Conservation (phyloP, 2,113 vertebrate species). For the Sus scrofa region T2T-Sscrofa CM000812.6:127955501-127956000, state of each 20-base stretch:
- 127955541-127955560: conserved; percentile 77
- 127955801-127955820: neutral
- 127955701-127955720: conserved; percentile 60
- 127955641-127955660: conserved; percentile 72
- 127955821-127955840: neutral
- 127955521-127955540: conserved; percentile 86
- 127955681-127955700: conserved; percentile 61
- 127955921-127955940: neutral
- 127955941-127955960: neutral
- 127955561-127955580: conserved; percentile 76
- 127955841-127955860: neutral
- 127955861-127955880: neutral
- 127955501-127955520: conserved; percentile 73
- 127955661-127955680: conserved; percentile 68
- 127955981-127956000: too few species aligned
- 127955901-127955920: neutral
- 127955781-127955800: neutral
- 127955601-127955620: conserved; percentile 75
- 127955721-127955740: conserved; percentile 55
- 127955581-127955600: conserved; percentile 73
- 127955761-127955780: neutral
- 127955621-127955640: conserved; percentile 73
- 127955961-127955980: neutral
- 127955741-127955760: conserved; percentile 57
- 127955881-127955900: neutral